These are phyloP conservation scores for Mya arenaria DNA, from an alignment of 1,140 invertebrate genomes.

Conservation along the genomic window DNA sequence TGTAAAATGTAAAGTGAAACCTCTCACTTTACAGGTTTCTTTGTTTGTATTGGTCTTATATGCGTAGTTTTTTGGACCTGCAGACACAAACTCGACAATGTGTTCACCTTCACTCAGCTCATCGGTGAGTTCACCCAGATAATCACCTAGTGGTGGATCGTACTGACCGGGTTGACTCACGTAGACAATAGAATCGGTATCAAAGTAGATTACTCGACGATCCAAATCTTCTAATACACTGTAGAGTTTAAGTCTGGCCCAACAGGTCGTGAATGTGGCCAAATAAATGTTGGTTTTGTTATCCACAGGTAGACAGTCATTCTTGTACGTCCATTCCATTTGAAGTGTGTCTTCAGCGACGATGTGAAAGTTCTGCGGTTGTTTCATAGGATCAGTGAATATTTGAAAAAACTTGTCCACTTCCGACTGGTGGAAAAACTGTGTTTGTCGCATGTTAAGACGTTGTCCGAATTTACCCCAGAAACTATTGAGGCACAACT, in stretches of 20 bases:
- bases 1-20: too few species aligned
- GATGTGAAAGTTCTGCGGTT: conserved; percentile 55
- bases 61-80: too few species aligned
- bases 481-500: too few species aligned
- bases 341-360: conserved; percentile 48
- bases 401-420: conserved; percentile 68
- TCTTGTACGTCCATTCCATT: conserved; percentile 25
- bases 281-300: conserved; percentile 75
- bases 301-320: neutral
- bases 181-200: conserved; percentile 76
- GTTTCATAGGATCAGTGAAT: conserved; percentile 61
- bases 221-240: conserved; percentile 73
- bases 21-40: too few species aligned
- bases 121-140: too few species aligned
- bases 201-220: conserved; percentile 77
- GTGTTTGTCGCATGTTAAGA: conserved; percentile 51
- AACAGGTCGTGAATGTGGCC: conserved; percentile 78
- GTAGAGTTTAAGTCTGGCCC: conserved; percentile 79
- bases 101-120: too few species aligned
- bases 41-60: too few species aligned
- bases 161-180: neutral
- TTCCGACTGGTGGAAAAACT: conserved; percentile 51
- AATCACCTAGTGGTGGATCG: too few species aligned
- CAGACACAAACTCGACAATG: too few species aligned
- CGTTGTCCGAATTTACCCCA: conserved; percentile 58